A percentile compares a stretch with the other conserved stretches of the same genome.
Evolutionary conservation across 2,888 invertebrate genomes (phyloP).

Genomic region (Antheraea yamamai): DNA sequence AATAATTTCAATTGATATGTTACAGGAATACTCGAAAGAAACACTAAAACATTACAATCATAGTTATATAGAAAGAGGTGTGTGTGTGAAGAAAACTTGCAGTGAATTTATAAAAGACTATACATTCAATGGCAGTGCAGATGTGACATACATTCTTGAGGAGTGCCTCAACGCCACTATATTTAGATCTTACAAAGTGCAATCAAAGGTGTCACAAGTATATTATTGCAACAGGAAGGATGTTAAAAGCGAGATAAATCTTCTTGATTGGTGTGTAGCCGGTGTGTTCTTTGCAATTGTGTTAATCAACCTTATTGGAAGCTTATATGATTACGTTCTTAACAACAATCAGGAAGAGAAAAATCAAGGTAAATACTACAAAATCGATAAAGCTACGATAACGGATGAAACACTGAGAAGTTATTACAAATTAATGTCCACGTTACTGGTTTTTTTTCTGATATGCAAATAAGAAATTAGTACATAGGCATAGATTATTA

Average conservation of each 20-base stretch:
- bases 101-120: slow-evolving; percentile 26
- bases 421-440: background rate
- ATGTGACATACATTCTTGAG: slow-evolving; percentile 33
- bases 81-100: slow-evolving; percentile 40
- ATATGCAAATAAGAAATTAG: background rate
- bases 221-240: slow-evolving; percentile 33
- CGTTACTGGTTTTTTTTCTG: no score
- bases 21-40: slow-evolving; percentile 41
- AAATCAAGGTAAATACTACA: slow-evolving; percentile 27
- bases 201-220: slow-evolving; percentile 31
- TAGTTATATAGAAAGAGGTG: slow-evolving; percentile 33
- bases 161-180: slow-evolving; percentile 40
- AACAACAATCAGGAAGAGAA: slow-evolving; percentile 32
- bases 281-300: slow-evolving; percentile 25
- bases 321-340: slow-evolving; percentile 28
- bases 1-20: slow-evolving; percentile 11
- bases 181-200: slow-evolving; percentile 33
- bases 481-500: background rate
- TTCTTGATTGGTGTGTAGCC: slow-evolving; percentile 30
- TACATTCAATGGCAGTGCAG: slow-evolving; percentile 26
- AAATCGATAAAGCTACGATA: background rate
- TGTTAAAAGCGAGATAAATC: background rate
- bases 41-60: slow-evolving; percentile 42
- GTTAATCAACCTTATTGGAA: slow-evolving; percentile 28
- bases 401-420: background rate